These are phyloP conservation scores for Malurus melanocephalus DNA, from an alignment of 2,113 vertebrate genomes.

Conservation along the genomic window DNA sequence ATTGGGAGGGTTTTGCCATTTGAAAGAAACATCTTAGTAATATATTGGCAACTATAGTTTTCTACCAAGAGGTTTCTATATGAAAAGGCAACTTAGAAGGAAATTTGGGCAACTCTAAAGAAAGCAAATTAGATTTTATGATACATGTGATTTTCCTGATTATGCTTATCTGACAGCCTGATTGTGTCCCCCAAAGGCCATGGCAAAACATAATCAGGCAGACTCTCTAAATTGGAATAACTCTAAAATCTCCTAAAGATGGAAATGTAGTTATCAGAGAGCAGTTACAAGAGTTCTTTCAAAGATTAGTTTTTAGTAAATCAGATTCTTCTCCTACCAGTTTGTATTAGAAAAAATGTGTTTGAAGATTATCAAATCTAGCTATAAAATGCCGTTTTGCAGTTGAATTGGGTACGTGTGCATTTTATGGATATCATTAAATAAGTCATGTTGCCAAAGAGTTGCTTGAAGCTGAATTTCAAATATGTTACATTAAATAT, in stretches of 20 bases:
- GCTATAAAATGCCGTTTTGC: neutral
- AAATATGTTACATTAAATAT: neutral
- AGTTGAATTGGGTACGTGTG: neutral
- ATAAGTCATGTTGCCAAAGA: neutral
- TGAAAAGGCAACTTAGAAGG: neutral
- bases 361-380: neutral
- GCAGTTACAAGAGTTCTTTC: neutral
- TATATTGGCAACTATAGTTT: neutral
- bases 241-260: neutral
- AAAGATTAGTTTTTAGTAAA: neutral
- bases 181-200: neutral
- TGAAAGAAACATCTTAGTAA: neutral
- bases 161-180: neutral
- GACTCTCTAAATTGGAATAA: neutral
- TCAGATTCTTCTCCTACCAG: neutral
- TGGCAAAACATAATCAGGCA: neutral
- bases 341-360: neutral
- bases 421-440: neutral
- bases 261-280: neutral
- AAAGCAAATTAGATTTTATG: neutral
- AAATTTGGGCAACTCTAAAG: neutral
- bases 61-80: neutral
- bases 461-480: neutral
- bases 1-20: neutral
- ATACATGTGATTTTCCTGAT: neutral